Conservation (phyloP, 2,113 vertebrate genomes). For the Rutilus rutilus region DNA sequence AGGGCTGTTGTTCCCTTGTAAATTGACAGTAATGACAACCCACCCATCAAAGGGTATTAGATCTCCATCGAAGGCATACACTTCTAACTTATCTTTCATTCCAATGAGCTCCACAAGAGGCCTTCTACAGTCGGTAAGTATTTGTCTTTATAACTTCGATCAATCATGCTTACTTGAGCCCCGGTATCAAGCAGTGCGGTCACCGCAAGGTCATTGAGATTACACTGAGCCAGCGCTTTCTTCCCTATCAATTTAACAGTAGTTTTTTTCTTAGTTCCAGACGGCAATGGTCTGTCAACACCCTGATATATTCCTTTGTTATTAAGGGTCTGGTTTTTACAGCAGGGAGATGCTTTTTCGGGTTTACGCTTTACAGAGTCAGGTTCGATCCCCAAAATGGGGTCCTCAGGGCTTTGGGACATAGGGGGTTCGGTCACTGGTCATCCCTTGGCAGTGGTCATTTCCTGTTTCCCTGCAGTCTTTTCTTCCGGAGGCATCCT, state of each 20-base stretch:
- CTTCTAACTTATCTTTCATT: background rate
- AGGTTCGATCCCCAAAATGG: background rate
- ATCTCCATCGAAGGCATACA: background rate
- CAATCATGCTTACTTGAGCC: background rate
- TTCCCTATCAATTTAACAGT: background rate
- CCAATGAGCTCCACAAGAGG: background rate
- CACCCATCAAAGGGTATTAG: background rate
- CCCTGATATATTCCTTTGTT: background rate
- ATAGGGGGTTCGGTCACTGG: background rate
- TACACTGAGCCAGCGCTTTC: background rate
- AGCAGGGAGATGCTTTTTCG: background rate
- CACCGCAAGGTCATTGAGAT: background rate
- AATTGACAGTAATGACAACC: background rate
- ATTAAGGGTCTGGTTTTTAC: background rate
- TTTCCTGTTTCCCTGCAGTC: background rate
- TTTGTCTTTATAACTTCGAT: background rate
- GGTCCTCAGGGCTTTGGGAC: background rate
- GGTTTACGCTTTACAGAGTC: background rate
- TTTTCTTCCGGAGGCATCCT: no score
- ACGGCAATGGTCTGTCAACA: background rate
- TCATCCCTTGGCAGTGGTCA: background rate
- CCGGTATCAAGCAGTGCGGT: background rate
- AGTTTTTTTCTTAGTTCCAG: background rate
- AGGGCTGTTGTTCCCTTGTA: background rate
- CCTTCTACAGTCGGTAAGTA: slow-evolving; percentile 5